Conservation (phyloP, 2,113 vertebrate genomes). For the Clarias macrocephalus region DNA sequence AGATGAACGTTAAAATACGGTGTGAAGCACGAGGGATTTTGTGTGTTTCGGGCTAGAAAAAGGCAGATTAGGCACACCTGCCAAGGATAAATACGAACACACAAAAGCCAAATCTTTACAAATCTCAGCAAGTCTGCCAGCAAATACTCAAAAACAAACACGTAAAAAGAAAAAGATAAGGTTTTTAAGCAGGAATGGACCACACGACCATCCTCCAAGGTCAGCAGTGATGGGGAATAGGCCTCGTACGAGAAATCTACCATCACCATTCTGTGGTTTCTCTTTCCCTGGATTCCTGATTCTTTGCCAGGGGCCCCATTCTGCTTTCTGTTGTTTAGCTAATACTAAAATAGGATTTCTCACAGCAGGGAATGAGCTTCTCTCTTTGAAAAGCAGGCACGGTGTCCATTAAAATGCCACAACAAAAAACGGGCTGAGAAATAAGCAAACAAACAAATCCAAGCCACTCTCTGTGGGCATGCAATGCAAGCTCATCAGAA, state of each 20-base stretch:
- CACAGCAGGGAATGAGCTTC: slow-evolving; percentile 52
- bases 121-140: slow-evolving; percentile 5
- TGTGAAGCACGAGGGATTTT: slow-evolving; percentile 46
- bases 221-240: slow-evolving; percentile 17
- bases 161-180: neutral
- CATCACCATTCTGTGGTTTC: slow-evolving; percentile 21
- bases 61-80: slow-evolving; percentile 1
- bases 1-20: slow-evolving; percentile 41
- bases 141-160: neutral
- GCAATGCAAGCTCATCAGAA: slow-evolving; percentile 48
- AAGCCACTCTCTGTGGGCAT: slow-evolving; percentile 26
- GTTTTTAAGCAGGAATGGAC: neutral
- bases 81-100: slow-evolving; percentile 31
- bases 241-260: neutral
- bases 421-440: slow-evolving; percentile 38
- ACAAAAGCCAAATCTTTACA: neutral
- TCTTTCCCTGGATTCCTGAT: slow-evolving; percentile 28
- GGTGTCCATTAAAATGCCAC: slow-evolving; percentile 14
- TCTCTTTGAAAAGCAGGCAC: slow-evolving; percentile 48
- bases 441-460: slow-evolving; percentile 54
- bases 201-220: slow-evolving; percentile 9
- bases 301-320: slow-evolving; percentile 38
- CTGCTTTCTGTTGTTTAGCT: slow-evolving; percentile 59
- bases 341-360: slow-evolving; percentile 61
- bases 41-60: slow-evolving; percentile 11